Evolutionary conservation across 2,797 vertebrate species (phyloP), one percentile per base, ranked within the genome.

Genomic region (Scolopax rusticola): DNA sequence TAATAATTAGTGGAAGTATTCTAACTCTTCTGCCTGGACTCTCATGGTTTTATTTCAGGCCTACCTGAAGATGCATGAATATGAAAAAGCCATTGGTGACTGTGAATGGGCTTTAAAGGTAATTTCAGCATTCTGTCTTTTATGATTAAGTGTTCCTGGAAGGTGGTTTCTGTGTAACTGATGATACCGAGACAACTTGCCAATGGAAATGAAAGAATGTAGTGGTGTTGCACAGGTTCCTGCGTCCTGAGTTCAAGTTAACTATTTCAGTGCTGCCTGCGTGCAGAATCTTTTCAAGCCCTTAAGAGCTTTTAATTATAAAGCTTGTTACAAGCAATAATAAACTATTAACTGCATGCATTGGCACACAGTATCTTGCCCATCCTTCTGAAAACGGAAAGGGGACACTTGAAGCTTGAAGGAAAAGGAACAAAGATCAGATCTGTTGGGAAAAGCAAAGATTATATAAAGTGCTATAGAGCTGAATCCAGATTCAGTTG

Each of bases 81-180:
- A 98, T 90, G 96, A 97, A 75, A 98, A 99, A 83, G 99, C 98
- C 57, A 97, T 99, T 81, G 85, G 36, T 87, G 99, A 99, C 95
- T 99, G 99, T 71, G 98, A 99, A 65, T 99, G 99, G 99, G 99
- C 99, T 48, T 92, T 99, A 79, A 99, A 98, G 99, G 99, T 99
- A 98, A 98, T 98, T 65, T 20, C 54, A 54, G 12, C 17, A 11
- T 3, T 51, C 61, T 70, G 41, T 17, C 33, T 56, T 19, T 38
- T 21, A 3, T 32, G 17, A 19, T 24, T 21, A 30, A 8, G 11
- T 3, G 25, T 50, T 69, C 27, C 40, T 40, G 65, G 28, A 30
- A 19, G 51, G 38, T 0, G 0, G 6, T 32, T 65, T 45, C 20
- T n/a, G 47, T 38, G n/a, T 30, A 41, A 28, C 38, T 79, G 76